phyloP scores from a whole-genome alignment of 1,140 invertebrate genomes.

The Prorops nasuta region DNA sequence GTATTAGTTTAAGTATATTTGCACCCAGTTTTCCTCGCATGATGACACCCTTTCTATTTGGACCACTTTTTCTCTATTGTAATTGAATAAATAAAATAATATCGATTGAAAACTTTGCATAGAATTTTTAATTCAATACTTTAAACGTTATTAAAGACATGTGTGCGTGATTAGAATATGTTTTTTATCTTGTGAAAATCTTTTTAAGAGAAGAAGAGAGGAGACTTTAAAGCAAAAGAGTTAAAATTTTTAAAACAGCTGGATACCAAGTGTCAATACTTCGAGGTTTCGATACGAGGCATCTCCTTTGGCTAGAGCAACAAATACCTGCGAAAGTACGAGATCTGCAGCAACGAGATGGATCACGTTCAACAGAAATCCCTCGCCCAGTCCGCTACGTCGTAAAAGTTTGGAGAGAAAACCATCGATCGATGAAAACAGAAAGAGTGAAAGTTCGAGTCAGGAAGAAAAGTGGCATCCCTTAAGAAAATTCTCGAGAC shows the following conservation, averaged over 20 bases:
- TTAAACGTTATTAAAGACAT: no score
- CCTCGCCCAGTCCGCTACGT: constrained; percentile 22
- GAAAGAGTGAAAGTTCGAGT: neutral
- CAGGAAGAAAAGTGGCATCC: constrained; percentile 25
- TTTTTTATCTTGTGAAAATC: no score
- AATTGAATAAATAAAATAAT: no score
- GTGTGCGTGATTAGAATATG: no score
- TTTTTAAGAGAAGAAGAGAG: neutral
- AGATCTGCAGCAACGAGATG: constrained; percentile 26
- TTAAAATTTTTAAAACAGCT: constrained; percentile 20
- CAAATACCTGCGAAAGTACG: constrained; percentile 23
- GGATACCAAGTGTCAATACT: constrained; percentile 29
- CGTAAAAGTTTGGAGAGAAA: constrained; percentile 18
- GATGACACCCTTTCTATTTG: no score
- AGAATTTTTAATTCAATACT: no score
- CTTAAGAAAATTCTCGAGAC: constrained; percentile 22
- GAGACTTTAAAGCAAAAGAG: no score
- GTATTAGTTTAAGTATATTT: no score
- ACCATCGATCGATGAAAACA: constrained; percentile 5
- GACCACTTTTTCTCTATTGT: no score
- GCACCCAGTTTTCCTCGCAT: no score
- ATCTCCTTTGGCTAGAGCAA: constrained; percentile 20
- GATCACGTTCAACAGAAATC: constrained; percentile 32
- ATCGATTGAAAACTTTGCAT: no score
- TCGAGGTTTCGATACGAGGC: constrained; percentile 23